These are phyloP conservation scores for human (Homo sapiens) DNA, from an alignment of 2,113 vertebrate genomes.

Conservation along the genomic window GRCh38 chr20:53321501-53322000, in stretches of 20 bases:
- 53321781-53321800: rapidly evolving
- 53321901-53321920: not conserved
- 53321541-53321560: no score
- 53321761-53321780: no score
- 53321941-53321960: not conserved
- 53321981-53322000: not conserved
- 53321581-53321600: no score
- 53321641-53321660: no score
- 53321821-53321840: not conserved
- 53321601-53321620: no score
- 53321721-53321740: not conserved
- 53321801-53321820: not conserved
- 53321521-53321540: no score
- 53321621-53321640: no score
- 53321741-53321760: rapidly evolving
- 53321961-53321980: not conserved
- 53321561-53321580: no score
- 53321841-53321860: rapidly evolving
- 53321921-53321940: not conserved
- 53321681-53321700: no score
- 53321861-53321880: not conserved
- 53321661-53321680: no score
- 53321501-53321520: no score
- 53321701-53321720: not conserved
- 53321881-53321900: not conserved